Evolutionary conservation across 2,888 invertebrate genomes (phyloP), one percentile per base, ranked within the genome.

Genomic region (Yponomeuta cagnagella): DNA sequence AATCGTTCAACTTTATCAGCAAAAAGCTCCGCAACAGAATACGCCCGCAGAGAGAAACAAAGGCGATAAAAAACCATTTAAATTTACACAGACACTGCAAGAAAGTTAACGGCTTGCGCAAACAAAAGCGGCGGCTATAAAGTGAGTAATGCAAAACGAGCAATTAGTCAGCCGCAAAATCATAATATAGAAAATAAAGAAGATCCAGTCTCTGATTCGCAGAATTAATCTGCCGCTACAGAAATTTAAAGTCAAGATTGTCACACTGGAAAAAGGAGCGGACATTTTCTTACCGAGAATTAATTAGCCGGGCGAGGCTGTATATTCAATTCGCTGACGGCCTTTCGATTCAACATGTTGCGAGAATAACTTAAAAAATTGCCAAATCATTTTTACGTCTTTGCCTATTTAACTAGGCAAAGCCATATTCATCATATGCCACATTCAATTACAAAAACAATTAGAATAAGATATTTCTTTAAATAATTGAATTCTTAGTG

Each of bases 241-340:
- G 82, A 84, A 86, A 85, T 87, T 84, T 83, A 86, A 86, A 86
- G 85, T 85, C 85, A 82, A 79, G 80, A 80, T 79, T 81, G 81
- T 79, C 81, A 82, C 80, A 78, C 79, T 75, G 77, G 77, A 82
- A 80, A 84, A 83, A 77, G 79, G 80, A 80, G 76, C 73, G 76
- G 78, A 78, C 78, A 77, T 78, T 80, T 80, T 82, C 81, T 76
- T 80, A 80, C 77, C 75, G 82, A 77, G 80, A 85, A 86, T 86
- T 87, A 86, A 87, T 87, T 87, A 86, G 80, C 76, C 74, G 76
- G 75, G 75, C 77, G 77, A 73, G 77, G 71, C 72, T 76, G 80
- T 80, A 72, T 70, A 79, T 79, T 82, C 80, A 78, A 79, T 82
- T 82, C 79, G 76, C 77, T 75, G 72, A 76, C 75, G 76, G 76